Conservation (phyloP, 2,888 invertebrate species). For the Rotaria socialis region DNA sequence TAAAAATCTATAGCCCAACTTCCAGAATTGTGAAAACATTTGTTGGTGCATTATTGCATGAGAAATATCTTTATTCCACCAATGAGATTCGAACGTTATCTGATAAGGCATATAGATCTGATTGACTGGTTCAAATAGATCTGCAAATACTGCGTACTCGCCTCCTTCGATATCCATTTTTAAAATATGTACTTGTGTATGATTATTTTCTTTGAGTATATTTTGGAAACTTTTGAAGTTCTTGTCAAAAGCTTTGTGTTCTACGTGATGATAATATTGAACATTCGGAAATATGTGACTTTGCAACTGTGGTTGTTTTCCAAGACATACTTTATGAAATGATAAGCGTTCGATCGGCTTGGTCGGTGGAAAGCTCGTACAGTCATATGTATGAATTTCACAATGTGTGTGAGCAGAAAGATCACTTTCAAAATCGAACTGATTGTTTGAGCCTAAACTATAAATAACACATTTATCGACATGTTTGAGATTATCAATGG, state of each 20-base stretch:
- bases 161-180: constrained; percentile 5
- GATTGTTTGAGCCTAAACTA: background rate
- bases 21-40: background rate
- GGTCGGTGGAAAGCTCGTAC: background rate
- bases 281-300: background rate
- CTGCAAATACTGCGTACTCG: background rate
- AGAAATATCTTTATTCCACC: background rate
- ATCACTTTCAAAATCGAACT: background rate
- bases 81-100: constrained; percentile 2
- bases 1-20: background rate
- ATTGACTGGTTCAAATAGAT: background rate
- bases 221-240: background rate
- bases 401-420: background rate
- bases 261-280: no score
- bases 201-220: background rate
- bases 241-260: no score
- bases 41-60: constrained; percentile 4
- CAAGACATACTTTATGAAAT: background rate
- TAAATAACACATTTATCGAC: background rate
- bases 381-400: background rate
- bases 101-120: background rate
- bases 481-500: background rate
- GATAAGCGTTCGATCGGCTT: background rate
- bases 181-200: background rate
- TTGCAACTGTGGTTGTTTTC: background rate